A percentile compares a stretch with the other conserved stretches of the same genome.
These are phyloP conservation scores for Climacteris rufus DNA, from an alignment of 2,113 vertebrate species.

Conservation along the genomic window DNA sequence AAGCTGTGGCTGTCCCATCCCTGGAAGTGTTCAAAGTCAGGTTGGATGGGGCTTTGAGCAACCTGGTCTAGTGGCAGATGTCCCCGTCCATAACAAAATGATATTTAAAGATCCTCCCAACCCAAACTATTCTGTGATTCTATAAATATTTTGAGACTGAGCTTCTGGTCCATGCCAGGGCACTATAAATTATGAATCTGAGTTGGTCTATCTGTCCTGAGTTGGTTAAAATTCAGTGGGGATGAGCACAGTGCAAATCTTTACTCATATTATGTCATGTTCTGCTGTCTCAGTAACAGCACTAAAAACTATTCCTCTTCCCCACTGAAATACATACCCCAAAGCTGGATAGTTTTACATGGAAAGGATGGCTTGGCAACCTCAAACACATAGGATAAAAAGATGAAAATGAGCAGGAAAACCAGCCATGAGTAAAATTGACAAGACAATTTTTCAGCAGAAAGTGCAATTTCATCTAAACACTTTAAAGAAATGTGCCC, in stretches of 20 bases:
- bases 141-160: not conserved
- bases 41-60: accelerated
- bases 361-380: not conserved
- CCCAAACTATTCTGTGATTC: not conserved
- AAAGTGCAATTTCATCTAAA: slow-evolving; percentile 9
- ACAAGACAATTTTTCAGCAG: not conserved
- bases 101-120: not conserved
- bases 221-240: not conserved
- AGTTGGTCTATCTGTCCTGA: not conserved
- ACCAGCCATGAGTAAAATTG: not conserved
- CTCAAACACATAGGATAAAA: not conserved
- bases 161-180: not conserved
- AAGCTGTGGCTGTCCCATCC: not conserved
- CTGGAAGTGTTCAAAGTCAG: not conserved
- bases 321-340: not conserved
- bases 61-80: not conserved
- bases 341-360: not conserved
- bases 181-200: not conserved
- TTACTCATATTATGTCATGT: not conserved
- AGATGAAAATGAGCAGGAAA: not conserved
- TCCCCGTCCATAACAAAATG: accelerated
- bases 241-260: not conserved
- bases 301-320: not conserved
- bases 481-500: not conserved
- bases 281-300: not conserved